Percentiles rank a stretch among this genome's conserved stretches.
Evolutionary conservation across 2,888 invertebrate genomes (phyloP).

Genomic region (Dinocampus coccinellae): DNA sequence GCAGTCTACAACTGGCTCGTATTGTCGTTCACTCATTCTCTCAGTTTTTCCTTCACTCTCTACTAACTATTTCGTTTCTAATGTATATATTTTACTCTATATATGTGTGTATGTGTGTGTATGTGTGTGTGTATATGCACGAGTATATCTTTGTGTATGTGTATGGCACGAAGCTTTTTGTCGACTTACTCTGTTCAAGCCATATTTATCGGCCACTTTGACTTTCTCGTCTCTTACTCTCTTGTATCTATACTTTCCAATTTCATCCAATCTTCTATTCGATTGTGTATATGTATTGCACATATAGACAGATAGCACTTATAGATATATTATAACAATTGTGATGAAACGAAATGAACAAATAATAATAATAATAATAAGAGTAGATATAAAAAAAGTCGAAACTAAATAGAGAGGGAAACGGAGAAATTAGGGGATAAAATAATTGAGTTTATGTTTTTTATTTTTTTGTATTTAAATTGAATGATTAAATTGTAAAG

Average conservation of each 20-base stretch:
- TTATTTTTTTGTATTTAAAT: background rate
- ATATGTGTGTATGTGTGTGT: no score
- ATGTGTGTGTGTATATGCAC: no score
- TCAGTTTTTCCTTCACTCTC: background rate
- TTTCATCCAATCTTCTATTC: conserved; percentile 36
- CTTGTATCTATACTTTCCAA: conserved; percentile 36
- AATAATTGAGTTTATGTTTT: background rate
- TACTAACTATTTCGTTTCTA: no score
- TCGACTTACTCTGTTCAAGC: conserved; percentile 35
- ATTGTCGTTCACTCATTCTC: conserved; percentile 21
- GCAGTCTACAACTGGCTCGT: conserved; percentile 8
- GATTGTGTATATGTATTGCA: conserved; percentile 17
- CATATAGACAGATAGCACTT: background rate
- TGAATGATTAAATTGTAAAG: background rate
- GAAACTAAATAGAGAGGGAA: background rate
- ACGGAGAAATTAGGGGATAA: background rate
- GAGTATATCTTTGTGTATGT: background rate
- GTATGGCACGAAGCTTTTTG: conserved; percentile 23
- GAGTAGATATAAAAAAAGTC: background rate
- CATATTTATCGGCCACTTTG: conserved; percentile 40
- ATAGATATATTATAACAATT: conserved; percentile 5
- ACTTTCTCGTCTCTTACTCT: conserved; percentile 36
- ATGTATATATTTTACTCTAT: no score
- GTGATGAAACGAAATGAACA: conserved; percentile 8
- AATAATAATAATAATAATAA: background rate